Evolutionary conservation across 2,888 invertebrate species (phyloP).

Genomic region (Cryptus armator): DNA sequence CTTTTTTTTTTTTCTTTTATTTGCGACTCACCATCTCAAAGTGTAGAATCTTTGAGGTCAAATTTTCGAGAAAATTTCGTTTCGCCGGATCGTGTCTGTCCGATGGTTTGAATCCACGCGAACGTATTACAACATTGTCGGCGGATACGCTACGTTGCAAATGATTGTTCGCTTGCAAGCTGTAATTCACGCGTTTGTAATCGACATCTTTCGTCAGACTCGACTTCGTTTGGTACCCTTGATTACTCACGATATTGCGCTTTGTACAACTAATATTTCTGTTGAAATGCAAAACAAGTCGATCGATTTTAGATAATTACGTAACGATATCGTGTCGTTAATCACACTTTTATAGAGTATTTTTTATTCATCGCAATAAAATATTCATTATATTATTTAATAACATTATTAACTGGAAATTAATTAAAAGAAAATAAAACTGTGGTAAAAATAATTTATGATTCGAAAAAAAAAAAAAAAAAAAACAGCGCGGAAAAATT

Average conservation of each 20-base stretch:
- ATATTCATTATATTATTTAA: not conserved
- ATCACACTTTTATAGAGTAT: not conserved
- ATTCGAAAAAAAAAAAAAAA: not conserved
- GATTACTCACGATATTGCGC: slow-evolving; percentile 74
- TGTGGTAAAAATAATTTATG: no score
- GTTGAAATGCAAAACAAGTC: slow-evolving; percentile 42
- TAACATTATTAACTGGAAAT: not conserved
- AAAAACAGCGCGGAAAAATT: not conserved
- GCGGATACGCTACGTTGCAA: slow-evolving; percentile 82
- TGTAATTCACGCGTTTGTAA: slow-evolving; percentile 71
- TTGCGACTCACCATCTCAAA: slow-evolving; percentile 91
- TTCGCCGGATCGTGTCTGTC: slow-evolving; percentile 94
- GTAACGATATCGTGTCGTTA: not conserved
- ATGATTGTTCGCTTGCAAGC: slow-evolving; percentile 70
- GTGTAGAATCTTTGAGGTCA: slow-evolving; percentile 94
- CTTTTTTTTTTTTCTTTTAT: not conserved
- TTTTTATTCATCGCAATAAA: no score
- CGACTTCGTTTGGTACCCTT: slow-evolving; percentile 73
- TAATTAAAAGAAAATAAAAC: slow-evolving; percentile 3
- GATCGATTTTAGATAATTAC: slow-evolving; percentile 1
- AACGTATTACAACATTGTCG: slow-evolving; percentile 83
- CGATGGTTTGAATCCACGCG: slow-evolving; percentile 93
- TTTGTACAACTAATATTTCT: slow-evolving; percentile 72
- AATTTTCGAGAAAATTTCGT: slow-evolving; percentile 91
- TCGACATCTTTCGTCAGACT: slow-evolving; percentile 77